Percentiles rank a stretch among this genome's conserved stretches.
Evolutionary conservation across 1,140 invertebrate species (phyloP).

Genomic region (Drosophila nigromelanica): DNA sequence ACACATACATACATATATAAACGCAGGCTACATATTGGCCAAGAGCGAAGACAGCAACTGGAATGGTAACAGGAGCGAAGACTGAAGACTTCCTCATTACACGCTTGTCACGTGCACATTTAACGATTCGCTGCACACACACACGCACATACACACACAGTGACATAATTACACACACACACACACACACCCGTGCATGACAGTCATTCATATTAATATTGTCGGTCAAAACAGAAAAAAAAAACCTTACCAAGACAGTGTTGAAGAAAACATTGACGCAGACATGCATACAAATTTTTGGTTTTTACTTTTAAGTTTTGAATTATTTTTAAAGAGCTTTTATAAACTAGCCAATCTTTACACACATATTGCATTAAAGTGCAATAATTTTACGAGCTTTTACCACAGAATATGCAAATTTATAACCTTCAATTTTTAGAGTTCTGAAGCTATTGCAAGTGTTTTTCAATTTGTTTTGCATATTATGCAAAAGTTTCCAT

Average conservation of each 20-base stretch:
- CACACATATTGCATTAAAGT: not conserved
- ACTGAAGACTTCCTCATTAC: conserved; percentile 76
- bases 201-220: conserved; percentile 78
- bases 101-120: conserved; percentile 79
- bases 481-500: conserved; percentile 40
- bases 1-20: conserved; percentile 4
- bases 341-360: conserved; percentile 1
- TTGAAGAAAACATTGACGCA: conserved; percentile 13
- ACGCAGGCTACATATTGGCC: conserved; percentile 52
- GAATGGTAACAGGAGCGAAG: conserved; percentile 37
- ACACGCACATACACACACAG: conserved; percentile 35
- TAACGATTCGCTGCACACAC: conserved; percentile 72
- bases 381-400: not conserved
- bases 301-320: too few species aligned
- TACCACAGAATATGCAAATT: conserved; percentile 37
- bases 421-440: conserved; percentile 1
- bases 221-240: conserved; percentile 50
- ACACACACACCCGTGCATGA: conserved; percentile 49
- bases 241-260: not conserved
- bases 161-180: conserved; percentile 64
- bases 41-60: conserved; percentile 26
- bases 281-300: conserved; percentile 31
- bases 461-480: conserved; percentile 59
- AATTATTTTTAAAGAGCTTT: not conserved
- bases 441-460: conserved; percentile 34